Base-by-base conservation (phyloP, 2,888 invertebrate species). In the Xanthia togata region DNA sequence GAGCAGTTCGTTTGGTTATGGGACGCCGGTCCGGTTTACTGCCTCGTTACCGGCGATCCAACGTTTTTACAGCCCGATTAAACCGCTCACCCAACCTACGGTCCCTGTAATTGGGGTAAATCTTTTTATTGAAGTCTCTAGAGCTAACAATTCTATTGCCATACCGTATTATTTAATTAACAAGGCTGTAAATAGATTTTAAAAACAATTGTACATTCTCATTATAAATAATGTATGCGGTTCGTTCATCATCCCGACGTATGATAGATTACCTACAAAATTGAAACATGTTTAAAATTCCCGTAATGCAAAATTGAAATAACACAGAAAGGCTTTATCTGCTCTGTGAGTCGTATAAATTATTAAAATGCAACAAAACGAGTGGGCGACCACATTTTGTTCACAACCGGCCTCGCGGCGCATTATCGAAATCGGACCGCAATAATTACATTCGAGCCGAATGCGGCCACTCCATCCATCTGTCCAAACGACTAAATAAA, bases 361-460 rank as follows among this genome's bases (percentile, higher is more conserved):
- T 94, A 96, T 96, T 94, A 94, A 96, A 96, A 95, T 94, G 92
- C 93, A 95, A 94, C 93, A 93, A 93, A 95, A 93, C 94, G 94
- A 95, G 92, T 91, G 91, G 88, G 89, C 92, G 92, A 95, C 94
- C 95, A 92, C 95, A 95, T 95, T 95, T 93, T 88, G 94, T 92
- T 90, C 93, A 92, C 91, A 90, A 88, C 87, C 93, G 93, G 93
- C 94, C 95, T 93, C 94, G 93, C 92, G 89, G 92, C 93, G 93
- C 94, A 96, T 96, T 96, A 96, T 96, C 96, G 95, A 93, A 95
- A 95, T 94, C 95, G 94, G 92, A 94, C 96, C 95, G 93, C 96
- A 95, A 93, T 96, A 96, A 96, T 96, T 96, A 96, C 96, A 96
- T 95, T 94, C 94, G 93, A 92, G 92, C 92, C 92, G 95, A 94